These are phyloP conservation scores for Sebastes diaconus DNA, from an alignment of 2,797 vertebrate genomes.

Conservation along the genomic window DNA sequence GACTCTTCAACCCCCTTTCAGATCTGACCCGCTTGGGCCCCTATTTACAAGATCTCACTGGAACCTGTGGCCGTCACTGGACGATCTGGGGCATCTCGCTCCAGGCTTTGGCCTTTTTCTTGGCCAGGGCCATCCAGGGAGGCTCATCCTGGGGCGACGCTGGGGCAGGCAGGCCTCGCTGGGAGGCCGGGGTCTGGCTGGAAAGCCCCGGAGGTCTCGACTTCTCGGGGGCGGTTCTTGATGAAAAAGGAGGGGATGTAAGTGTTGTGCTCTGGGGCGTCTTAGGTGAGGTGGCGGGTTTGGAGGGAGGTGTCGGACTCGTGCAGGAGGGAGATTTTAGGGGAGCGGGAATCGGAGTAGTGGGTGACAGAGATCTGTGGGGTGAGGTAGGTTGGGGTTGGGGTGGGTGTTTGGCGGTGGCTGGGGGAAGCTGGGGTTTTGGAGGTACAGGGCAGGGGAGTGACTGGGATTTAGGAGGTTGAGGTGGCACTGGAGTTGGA, in stretches of 20 bases:
- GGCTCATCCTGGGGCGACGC: conserved; percentile 83
- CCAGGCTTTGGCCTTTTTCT: conserved; percentile 97
- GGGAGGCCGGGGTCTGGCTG: conserved; percentile 17
- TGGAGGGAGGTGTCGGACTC: conserved; percentile 2
- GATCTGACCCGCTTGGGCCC: not conserved
- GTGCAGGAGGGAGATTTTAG: conserved; percentile 27
- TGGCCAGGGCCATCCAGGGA: conserved; percentile 92
- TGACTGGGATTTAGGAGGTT: conserved; percentile 36
- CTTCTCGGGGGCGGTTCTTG: conserved; percentile 24
- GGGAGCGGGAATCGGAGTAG: conserved; percentile 48
- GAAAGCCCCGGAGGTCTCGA: conserved; percentile 32
- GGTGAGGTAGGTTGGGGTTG: not conserved
- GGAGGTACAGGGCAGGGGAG: conserved; percentile 50
- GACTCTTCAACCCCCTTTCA: not conserved
- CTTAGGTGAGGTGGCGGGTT: conserved; percentile 23
- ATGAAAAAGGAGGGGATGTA: conserved; percentile 36
- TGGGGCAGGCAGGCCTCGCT: conserved; percentile 50
- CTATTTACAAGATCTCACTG: not conserved
- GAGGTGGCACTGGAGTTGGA: conserved; percentile 56
- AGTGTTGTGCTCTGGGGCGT: conserved; percentile 7
- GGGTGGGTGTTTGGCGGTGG: conserved; percentile 46
- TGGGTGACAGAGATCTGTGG: conserved; percentile 54
- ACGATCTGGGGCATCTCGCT: conserved; percentile 91
- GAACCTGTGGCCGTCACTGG: conserved; percentile 73
- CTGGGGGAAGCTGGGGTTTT: conserved; percentile 44